These are phyloP conservation scores for Rhodinocichla rosea DNA, from an alignment of 2,113 vertebrate species.

Conservation along the genomic window DNA sequence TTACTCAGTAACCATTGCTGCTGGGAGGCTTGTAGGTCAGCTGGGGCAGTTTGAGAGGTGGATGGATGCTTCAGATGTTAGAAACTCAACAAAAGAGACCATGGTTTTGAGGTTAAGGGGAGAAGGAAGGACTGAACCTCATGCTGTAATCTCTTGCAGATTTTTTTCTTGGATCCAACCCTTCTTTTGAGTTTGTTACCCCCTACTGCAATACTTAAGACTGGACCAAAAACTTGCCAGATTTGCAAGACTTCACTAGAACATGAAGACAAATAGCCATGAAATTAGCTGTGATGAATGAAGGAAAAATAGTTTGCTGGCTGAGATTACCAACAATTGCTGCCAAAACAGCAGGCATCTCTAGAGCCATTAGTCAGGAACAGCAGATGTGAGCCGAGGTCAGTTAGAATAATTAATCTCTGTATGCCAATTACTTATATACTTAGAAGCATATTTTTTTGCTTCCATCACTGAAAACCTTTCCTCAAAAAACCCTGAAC, in stretches of 20 bases:
- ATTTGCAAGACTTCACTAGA: background rate
- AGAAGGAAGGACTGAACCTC: background rate
- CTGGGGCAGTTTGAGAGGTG: background rate
- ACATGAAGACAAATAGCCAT: conserved; percentile 4
- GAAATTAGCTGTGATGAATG: conserved; percentile 39
- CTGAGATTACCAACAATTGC: background rate
- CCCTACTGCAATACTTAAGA: background rate
- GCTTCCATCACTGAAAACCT: background rate
- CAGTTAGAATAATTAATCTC: conserved; percentile 18
- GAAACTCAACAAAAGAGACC: background rate
- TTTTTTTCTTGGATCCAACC: background rate
- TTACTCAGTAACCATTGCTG: background rate
- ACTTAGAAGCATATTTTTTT: background rate
- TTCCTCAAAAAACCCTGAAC: background rate
- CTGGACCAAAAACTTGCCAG: background rate
- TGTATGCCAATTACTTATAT: background rate
- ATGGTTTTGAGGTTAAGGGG: background rate
- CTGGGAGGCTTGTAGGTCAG: background rate
- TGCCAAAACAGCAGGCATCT: conserved; percentile 45
- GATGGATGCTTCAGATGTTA: background rate
- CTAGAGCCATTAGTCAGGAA: background rate
- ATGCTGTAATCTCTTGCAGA: background rate
- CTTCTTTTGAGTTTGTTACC: background rate
- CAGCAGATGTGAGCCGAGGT: background rate
- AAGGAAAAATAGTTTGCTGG: conserved; percentile 14